Conservation (phyloP, 2,888 invertebrate species). For the Opisthograptis luteolata region DNA sequence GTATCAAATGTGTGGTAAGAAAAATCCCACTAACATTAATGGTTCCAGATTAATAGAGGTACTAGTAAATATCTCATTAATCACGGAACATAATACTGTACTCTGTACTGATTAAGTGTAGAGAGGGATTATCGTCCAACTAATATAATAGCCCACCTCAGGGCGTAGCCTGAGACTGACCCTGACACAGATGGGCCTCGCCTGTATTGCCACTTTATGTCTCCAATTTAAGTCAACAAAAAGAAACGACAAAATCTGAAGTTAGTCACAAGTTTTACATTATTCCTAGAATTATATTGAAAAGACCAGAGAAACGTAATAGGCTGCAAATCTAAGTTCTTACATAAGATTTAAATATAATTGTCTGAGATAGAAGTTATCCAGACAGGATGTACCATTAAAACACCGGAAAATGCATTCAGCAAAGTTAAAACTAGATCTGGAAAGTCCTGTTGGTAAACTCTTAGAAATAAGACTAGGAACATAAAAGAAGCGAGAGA, state of each 20-base stretch:
- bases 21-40: conserved; percentile 20
- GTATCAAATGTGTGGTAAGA: not conserved
- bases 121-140: conserved; percentile 57
- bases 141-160: conserved; percentile 47
- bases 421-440: conserved; percentile 17
- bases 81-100: conserved; percentile 42
- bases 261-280: not conserved
- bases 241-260: not conserved
- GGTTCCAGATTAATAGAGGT: conserved; percentile 40
- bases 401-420: conserved; percentile 13
- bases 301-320: not conserved
- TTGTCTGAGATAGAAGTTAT: not conserved
- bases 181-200: conserved; percentile 62
- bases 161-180: conserved; percentile 58
- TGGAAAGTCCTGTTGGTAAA: conserved; percentile 19
- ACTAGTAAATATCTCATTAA: conserved; percentile 46
- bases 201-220: conserved; percentile 38
- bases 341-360: not conserved
- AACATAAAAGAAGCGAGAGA: conserved; percentile 35
- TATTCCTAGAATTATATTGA: not conserved
- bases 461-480: conserved; percentile 27
- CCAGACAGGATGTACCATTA: conserved; percentile 2
- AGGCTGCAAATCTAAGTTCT: not conserved
- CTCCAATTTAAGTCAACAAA: conserved; percentile 1
- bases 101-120: conserved; percentile 50